Base-by-base conservation (phyloP, 2,888 invertebrate genomes). In the Acrobasis repandana region DNA sequence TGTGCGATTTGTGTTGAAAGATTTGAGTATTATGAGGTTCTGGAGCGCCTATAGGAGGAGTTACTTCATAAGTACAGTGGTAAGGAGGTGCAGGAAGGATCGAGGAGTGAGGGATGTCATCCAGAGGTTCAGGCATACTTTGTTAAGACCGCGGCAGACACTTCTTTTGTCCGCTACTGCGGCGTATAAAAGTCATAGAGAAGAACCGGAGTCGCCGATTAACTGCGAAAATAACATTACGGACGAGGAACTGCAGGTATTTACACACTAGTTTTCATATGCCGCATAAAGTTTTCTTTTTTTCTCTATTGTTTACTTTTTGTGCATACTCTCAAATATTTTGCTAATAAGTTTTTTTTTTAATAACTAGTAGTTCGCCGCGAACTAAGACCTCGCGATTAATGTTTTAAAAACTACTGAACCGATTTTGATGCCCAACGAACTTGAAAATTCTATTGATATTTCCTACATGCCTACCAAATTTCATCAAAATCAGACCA, bases 191-290 rank as follows among this genome's bases (percentile, higher is more conserved):
- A 79, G 79, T 16, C 70, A 73, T 0, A 73, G 67, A 0, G 79
- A 80, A 2, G 76, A 78, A 8, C 71, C 75, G 0, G 70, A 67
- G 0, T 63, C 61, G 0, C 65, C 75, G 2, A 71, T 76, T 6
- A 68, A 67, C 46, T 85, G 89, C 61, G 71, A 74, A 0, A 69
- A 79, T 57, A 82, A 81, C 58, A 88, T 92, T 34, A 77, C 86
- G 0, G 89, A 92, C 65, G 81, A 82, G 48, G 88, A 92, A 20
- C 66, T 93, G 60, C 74, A 88, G 88, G 92, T 91, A 76, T 43
- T 36, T 54, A 61, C 28, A 5, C 6, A 28, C 6, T 28, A 28
- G 28, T 28, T 28, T 28, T 28, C 28, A 28, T 28, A 28, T 28
- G 6, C 28, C n/a, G n/a, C n/a, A n/a, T n/a, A n/a, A n/a, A n/a